A percentile compares a stretch with the other conserved stretches of the same genome.
These are phyloP conservation scores for Ctenopoma kingsleyae DNA, from an alignment of 2,797 vertebrate genomes.

Conservation along the genomic window DNA sequence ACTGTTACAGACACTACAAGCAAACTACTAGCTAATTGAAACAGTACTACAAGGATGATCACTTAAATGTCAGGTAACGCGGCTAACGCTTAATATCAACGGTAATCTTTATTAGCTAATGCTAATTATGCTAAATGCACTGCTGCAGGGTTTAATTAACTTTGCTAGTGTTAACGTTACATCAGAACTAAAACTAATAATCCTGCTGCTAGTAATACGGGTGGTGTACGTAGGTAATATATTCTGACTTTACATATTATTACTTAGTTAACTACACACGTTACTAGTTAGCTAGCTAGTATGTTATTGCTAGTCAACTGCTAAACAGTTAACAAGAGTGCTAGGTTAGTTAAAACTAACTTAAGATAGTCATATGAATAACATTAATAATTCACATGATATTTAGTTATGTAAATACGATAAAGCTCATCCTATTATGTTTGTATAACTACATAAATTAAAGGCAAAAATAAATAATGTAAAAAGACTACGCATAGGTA, in stretches of 20 bases:
- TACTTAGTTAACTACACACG: not conserved
- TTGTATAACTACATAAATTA: not conserved
- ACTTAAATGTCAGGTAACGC: slow-evolving; percentile 36
- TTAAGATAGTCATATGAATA: not conserved
- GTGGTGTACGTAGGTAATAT: too few species aligned
- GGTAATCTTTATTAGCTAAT: not conserved
- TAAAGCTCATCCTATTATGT: not conserved
- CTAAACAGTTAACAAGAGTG: not conserved
- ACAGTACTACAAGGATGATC: too few species aligned
- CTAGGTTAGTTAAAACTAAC: too few species aligned
- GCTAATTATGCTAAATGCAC: slow-evolving; percentile 21
- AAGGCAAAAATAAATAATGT: not conserved
- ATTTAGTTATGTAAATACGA: not conserved
- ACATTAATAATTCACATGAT: too few species aligned
- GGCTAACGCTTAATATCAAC: slow-evolving; percentile 26
- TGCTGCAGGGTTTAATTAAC: not conserved
- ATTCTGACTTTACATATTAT: not conserved
- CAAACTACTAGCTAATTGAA: slow-evolving; percentile 34
- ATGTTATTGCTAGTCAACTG: too few species aligned
- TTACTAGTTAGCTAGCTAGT: not conserved
- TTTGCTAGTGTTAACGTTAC: too few species aligned
- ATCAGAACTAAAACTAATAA: not conserved
- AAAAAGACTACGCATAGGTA: not conserved
- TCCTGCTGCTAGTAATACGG: not conserved
- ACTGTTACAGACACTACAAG: not conserved